Conservation (phyloP, 2,797 vertebrate species). For the Lutjanus argentimaculatus region DNA sequence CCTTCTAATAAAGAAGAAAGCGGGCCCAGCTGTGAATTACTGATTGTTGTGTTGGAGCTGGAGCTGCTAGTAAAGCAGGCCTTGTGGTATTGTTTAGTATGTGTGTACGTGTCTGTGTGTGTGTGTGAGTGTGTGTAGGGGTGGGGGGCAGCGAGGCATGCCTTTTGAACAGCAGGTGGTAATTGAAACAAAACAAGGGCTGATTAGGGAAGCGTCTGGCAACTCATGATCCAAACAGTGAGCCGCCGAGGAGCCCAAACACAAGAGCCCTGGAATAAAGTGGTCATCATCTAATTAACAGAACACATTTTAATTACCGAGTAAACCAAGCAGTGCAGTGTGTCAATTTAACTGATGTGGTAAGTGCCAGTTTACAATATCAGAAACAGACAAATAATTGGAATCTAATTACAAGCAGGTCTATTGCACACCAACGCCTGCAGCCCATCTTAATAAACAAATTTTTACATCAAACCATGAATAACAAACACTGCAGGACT, state of each 20-base stretch:
- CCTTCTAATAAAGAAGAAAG: slow-evolving; percentile 87
- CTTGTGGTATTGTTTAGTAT: slow-evolving; percentile 84
- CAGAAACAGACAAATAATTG: slow-evolving; percentile 99
- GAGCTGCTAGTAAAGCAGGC: slow-evolving; percentile 89
- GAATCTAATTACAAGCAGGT: slow-evolving; percentile 99
- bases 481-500: slow-evolving; percentile 97
- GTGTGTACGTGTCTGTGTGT: slow-evolving; percentile 81
- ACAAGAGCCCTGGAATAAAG: slow-evolving; percentile 99
- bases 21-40: slow-evolving; percentile 87
- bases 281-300: slow-evolving; percentile 99
- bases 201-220: slow-evolving; percentile 99
- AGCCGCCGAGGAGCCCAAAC: slow-evolving; percentile 92
- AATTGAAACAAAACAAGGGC: slow-evolving; percentile 99
- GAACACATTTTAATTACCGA: slow-evolving; percentile 99
- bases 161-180: slow-evolving; percentile 99
- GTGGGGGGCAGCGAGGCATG: slow-evolving; percentile 90
- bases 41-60: slow-evolving; percentile 92
- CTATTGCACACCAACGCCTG: slow-evolving; percentile 98
- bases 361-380: slow-evolving; percentile 99
- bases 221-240: slow-evolving; percentile 99
- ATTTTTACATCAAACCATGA: slow-evolving; percentile 99
- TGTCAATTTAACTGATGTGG: slow-evolving; percentile 99
- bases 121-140: slow-evolving; percentile 40
- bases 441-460: slow-evolving; percentile 99
- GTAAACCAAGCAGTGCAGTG: slow-evolving; percentile 99